A percentile compares a stretch with the other conserved stretches of the same genome.
These are phyloP conservation scores for Phyllotreta cruciferae DNA, from an alignment of 2,888 invertebrate genomes.

Conservation along the genomic window DNA sequence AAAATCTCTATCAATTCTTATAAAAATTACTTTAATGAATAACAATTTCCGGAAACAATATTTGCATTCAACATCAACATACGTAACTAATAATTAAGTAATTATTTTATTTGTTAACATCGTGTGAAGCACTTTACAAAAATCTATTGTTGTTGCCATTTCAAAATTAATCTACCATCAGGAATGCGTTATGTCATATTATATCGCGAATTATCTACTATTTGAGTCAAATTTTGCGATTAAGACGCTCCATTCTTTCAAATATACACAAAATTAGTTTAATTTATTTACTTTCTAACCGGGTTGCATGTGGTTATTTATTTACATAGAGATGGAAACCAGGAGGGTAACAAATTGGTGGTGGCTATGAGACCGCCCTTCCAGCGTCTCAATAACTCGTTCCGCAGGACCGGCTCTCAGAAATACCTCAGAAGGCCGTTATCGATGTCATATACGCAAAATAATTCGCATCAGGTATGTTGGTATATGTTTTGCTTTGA, in stretches of 20 bases:
- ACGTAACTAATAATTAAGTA: no score
- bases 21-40: background rate
- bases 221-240: no score
- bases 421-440: constrained; percentile 50
- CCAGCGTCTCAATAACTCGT: constrained; percentile 56
- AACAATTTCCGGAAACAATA: background rate
- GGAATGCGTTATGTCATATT: no score
- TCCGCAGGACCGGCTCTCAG: constrained; percentile 55
- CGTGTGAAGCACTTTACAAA: no score
- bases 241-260: no score
- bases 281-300: constrained; percentile 38
- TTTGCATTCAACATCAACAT: background rate
- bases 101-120: no score
- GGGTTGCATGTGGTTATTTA: constrained; percentile 52
- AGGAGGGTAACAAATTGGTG: constrained; percentile 56
- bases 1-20: no score
- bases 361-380: constrained; percentile 58
- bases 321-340: constrained; percentile 56
- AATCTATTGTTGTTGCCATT: no score
- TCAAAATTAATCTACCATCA: no score
- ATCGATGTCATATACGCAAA: constrained; percentile 44
- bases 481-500: constrained; percentile 1
- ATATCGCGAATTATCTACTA: no score
- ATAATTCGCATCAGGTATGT: constrained; percentile 49
- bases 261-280: background rate